Conservation (phyloP, 2,113 vertebrate species). For the Tinamus guttatus region DNA sequence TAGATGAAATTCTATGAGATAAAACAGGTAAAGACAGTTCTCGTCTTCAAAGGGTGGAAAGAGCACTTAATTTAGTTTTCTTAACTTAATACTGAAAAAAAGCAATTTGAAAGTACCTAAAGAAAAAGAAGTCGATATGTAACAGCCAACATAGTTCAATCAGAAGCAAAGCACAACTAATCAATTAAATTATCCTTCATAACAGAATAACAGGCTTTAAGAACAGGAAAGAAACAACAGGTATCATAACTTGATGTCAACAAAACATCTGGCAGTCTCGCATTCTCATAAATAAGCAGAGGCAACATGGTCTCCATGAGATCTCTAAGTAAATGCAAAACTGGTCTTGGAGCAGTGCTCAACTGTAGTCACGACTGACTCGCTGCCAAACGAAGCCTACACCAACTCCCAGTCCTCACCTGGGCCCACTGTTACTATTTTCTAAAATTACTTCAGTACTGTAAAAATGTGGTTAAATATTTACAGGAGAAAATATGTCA, state of each 20-base stretch:
- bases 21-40: background rate
- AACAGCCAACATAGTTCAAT: background rate
- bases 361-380: background rate
- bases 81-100: background rate
- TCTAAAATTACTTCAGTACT: background rate
- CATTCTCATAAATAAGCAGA: background rate
- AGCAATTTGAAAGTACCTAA: background rate
- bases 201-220: background rate
- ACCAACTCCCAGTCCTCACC: background rate
- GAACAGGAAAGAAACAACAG: background rate
- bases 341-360: background rate
- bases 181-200: background rate
- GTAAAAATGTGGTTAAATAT: background rate
- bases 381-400: background rate
- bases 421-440: background rate
- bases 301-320: background rate
- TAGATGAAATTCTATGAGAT: background rate
- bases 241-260: background rate
- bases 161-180: background rate
- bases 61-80: rapidly evolving
- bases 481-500: background rate
- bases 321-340: background rate
- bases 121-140: background rate
- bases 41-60: background rate
- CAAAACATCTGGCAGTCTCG: background rate